phyloP scores from a whole-genome alignment of 2,113 vertebrate genomes.

The Ceyx melanurus region DNA sequence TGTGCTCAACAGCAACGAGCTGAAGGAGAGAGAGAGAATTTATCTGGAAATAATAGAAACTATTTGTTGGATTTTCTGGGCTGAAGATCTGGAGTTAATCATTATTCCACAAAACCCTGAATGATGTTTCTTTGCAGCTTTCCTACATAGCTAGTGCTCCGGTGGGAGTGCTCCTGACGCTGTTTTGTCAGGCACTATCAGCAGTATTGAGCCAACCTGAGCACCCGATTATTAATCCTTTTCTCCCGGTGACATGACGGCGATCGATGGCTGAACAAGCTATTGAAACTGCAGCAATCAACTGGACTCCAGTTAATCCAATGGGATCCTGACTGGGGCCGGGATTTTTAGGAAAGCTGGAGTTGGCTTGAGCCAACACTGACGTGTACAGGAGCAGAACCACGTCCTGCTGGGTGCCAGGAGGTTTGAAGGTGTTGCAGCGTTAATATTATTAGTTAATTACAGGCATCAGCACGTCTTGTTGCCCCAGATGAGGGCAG shows the following conservation, averaged over 20 bases:
- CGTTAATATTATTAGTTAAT: background rate
- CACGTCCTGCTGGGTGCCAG: fast-evolving
- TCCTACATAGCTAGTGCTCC: slow-evolving; percentile 52
- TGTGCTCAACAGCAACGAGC: background rate
- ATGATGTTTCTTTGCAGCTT: slow-evolving; percentile 68
- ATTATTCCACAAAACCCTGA: slow-evolving; percentile 69
- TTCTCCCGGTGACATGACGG: slow-evolving; percentile 78
- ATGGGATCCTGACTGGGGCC: slow-evolving; percentile 54
- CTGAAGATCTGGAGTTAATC: slow-evolving; percentile 70
- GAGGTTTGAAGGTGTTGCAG: background rate
- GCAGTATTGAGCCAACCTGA: slow-evolving; percentile 79
- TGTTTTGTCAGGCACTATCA: slow-evolving; percentile 78
- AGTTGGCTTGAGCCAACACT: fast-evolving
- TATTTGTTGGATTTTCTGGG: slow-evolving; percentile 49
- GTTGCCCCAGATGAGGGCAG: background rate
- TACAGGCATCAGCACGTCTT: fast-evolving
- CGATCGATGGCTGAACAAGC: slow-evolving; percentile 81
- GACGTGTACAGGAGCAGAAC: fast-evolving
- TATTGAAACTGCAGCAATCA: slow-evolving; percentile 79
- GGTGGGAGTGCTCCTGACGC: slow-evolving; percentile 67
- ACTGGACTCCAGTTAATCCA: slow-evolving; percentile 73
- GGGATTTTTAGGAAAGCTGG: background rate
- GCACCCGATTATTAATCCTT: slow-evolving; percentile 83
- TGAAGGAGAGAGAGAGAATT: slow-evolving; percentile 28
- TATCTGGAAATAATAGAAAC: slow-evolving; percentile 68